Conservation (phyloP, 2,888 invertebrate species). For the Ypsolopha scabrella region DNA sequence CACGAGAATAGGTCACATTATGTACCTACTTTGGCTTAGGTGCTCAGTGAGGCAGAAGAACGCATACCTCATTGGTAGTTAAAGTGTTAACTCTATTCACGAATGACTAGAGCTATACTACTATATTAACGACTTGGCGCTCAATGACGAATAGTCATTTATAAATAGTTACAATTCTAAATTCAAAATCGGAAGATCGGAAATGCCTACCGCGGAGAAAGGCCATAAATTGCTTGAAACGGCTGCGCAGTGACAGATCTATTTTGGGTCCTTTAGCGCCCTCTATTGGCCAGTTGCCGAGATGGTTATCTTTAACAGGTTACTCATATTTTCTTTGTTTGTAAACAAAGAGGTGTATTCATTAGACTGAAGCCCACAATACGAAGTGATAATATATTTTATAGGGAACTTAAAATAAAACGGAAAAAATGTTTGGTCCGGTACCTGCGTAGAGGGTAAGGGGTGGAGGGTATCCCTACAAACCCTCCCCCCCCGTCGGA, state of each 20-base stretch:
- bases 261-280: slow-evolving; percentile 50
- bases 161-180: not conserved
- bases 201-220: slow-evolving; percentile 48
- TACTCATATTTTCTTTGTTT: slow-evolving; percentile 59
- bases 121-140: no score
- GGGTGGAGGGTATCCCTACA: not conserved
- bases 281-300: slow-evolving; percentile 65
- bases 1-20: no score
- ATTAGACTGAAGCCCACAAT: slow-evolving; percentile 7
- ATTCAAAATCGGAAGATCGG: slow-evolving; percentile 39
- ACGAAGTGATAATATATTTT: not conserved
- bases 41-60: no score
- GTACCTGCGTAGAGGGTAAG: no score
- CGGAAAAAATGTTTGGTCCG: no score
- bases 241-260: slow-evolving; percentile 45
- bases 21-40: no score
- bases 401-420: no score
- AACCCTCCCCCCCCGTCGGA: not conserved
- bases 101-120: no score
- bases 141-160: no score
- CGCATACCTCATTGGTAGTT: no score
- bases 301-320: slow-evolving; percentile 33
- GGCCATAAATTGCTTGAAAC: slow-evolving; percentile 17
- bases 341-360: slow-evolving; percentile 60
- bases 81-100: no score